Percentiles rank a stretch among this genome's conserved stretches.
Evolutionary conservation across 30 jellyfish, hydroid and myxozoan genomes (phyloP).

Genomic region (Aurelia sp.): DNA sequence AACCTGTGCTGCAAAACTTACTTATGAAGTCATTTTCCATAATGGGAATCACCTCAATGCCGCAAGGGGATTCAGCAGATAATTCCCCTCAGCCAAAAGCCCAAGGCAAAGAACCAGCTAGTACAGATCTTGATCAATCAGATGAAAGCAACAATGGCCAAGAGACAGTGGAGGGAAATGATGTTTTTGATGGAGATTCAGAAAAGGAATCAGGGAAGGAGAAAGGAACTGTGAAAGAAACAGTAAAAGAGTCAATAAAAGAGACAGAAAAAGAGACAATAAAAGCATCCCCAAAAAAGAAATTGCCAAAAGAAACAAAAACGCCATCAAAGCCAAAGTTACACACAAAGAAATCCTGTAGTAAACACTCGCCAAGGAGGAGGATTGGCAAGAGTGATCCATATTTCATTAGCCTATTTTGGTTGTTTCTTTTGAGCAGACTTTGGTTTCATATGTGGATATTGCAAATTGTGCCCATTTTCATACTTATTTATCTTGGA

Average conservation of each 20-base stretch:
- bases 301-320: conserved; percentile 13
- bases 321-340: neutral
- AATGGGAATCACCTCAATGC: conserved; percentile 4
- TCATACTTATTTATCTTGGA: conserved; percentile 37
- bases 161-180: neutral
- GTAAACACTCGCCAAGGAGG: conserved; percentile 25
- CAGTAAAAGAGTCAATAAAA: neutral
- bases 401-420: conserved; percentile 80
- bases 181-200: neutral
- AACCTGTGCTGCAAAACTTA: neutral
- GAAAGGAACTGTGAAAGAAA: neutral
- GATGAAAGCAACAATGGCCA: neutral
- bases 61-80: conserved; percentile 3
- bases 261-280: neutral
- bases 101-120: neutral
- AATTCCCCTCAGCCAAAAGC: neutral
- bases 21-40: conserved; percentile 16
- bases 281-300: neutral
- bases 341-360: neutral
- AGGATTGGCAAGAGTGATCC: conserved; percentile 90
- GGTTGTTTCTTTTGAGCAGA: conserved; percentile 80
- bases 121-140: neutral
- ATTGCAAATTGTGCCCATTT: conserved; percentile 65
- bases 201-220: neutral
- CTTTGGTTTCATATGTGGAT: conserved; percentile 77